Evolutionary conservation across 2,113 vertebrate genomes (phyloP), one percentile per base, ranked within the genome.

Genomic region (Eurystomus gularis): DNA sequence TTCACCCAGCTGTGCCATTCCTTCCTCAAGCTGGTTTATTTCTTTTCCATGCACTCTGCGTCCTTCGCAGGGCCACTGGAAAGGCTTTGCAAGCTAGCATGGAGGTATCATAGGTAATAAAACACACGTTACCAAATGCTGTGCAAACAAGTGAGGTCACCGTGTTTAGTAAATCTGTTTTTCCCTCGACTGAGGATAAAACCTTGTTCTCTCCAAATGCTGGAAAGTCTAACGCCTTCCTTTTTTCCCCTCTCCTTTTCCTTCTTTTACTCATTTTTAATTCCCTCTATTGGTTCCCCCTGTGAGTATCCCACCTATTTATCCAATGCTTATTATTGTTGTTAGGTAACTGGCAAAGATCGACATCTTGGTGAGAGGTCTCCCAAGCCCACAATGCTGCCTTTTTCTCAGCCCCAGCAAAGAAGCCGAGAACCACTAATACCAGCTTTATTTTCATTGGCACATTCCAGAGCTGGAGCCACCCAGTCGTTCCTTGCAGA

Each of bases 111-210:
- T 82, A 94, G 94, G 96, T 86, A 95, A 97, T 97, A 97, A 97
- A 97, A 96, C 40, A 90, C 84, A 95, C 11, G 94, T 97, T 97
- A 97, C 95, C 19, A 2, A 92, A 95, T 60, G 88, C 95, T 98
- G n/a, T 97, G 96, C 97, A 98, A 98, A 98, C 97, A 98, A 94
- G 95, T 98, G 94, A 98, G 90, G 82, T 98, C 97, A 98, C 90
- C 6, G 21, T 97, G 93, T 97, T 97, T 97, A 96, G 97, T 97
- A 97, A 96, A 97, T 97, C 97, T 91, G 94, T 95, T 96, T 97
- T 97, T 90, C 86, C 93, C 92, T 61, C 17, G 5, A 18, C 86
- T 85, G 75, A 93, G 97, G 97, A 92, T 94, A 95, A 98, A 97
- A 57, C 7, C 86, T 76, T 88, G 86, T 87, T 94, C 97, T 94